Percentiles rank a stretch among this genome's conserved stretches.
Evolutionary conservation across 2,113 vertebrate genomes (phyloP).

Genomic region (Coryphaenoides rupestris): DNA sequence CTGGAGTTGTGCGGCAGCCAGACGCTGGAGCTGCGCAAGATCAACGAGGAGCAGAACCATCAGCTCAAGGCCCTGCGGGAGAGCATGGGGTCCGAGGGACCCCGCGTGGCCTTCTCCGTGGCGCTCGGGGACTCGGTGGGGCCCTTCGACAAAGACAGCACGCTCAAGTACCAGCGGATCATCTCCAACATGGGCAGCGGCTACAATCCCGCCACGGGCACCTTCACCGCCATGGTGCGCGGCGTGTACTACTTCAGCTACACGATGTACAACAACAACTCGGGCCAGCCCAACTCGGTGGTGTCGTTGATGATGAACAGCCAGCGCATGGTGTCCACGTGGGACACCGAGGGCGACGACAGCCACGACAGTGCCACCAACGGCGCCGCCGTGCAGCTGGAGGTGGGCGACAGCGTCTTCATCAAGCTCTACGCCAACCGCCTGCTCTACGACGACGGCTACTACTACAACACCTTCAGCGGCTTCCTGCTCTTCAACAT

Average conservation of each 20-base stretch:
- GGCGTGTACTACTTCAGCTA: conserved; percentile 14
- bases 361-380: conserved; percentile 7
- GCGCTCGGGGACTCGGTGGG: neutral
- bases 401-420: conserved; percentile 12
- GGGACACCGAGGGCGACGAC: neutral
- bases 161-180: conserved; percentile 4
- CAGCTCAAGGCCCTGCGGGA: neutral
- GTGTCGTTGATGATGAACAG: conserved; percentile 22
- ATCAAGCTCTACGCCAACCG: conserved; percentile 2
- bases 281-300: conserved; percentile 7
- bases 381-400: conserved; percentile 6
- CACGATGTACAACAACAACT: conserved; percentile 20
- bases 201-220: conserved; percentile 16
- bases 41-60: neutral
- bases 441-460: neutral
- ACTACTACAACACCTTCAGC: conserved; percentile 21
- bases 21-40: neutral
- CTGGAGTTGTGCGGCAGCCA: neutral
- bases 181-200: conserved; percentile 6
- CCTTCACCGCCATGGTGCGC: conserved; percentile 14
- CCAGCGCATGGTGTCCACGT: neutral
- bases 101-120: neutral
- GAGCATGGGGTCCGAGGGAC: neutral
- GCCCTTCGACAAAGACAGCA: neutral
- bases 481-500: conserved; percentile 19